Conservation (phyloP, 2,113 vertebrate species). For the Podilymbus podiceps region DNA sequence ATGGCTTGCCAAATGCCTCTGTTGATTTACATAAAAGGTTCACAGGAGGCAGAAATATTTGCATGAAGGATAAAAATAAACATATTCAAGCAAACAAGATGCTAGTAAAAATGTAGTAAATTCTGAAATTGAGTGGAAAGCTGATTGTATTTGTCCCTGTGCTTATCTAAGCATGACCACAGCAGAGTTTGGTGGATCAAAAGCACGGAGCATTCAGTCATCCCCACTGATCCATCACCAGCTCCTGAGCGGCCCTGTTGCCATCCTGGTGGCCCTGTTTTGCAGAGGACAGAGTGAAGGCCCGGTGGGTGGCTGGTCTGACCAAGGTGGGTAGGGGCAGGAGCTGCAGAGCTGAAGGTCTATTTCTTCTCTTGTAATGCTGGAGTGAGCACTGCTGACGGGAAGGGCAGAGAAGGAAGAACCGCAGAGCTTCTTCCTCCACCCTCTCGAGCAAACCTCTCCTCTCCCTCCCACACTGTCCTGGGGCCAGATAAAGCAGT, state of each 20-base stretch:
- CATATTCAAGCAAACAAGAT: constrained; percentile 27
- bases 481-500: not conserved
- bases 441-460: not conserved
- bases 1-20: constrained; percentile 38
- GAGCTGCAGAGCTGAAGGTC: not conserved
- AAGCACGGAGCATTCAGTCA: not conserved
- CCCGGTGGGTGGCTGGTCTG: not conserved
- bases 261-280: not conserved
- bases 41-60: constrained; percentile 53
- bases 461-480: accelerated
- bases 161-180: not conserved
- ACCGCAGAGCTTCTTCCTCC: not conserved
- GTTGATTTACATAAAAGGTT: constrained; percentile 49
- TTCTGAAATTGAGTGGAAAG: not conserved
- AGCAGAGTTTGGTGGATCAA: not conserved
- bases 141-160: not conserved
- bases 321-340: not conserved
- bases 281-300: not conserved
- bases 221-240: not conserved
- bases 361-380: accelerated
- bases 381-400: not conserved
- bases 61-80: constrained; percentile 56
- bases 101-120: not conserved
- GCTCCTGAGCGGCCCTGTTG: not conserved
- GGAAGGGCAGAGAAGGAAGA: not conserved